Conservation (phyloP, 2,113 vertebrate genomes). For the Cottus gobio region DNA sequence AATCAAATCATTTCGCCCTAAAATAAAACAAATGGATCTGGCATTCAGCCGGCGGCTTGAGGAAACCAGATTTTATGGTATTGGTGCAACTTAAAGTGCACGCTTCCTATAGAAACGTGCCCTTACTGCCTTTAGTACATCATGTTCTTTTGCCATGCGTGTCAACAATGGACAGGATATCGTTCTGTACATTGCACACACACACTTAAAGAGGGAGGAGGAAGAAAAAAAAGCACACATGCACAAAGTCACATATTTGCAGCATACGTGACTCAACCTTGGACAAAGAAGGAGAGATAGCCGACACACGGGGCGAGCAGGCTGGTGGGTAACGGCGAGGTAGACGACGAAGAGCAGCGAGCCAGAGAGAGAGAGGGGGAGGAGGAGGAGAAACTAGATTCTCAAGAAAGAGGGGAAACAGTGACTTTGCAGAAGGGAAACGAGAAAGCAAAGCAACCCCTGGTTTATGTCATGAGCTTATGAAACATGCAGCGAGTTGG, state of each 20-base stretch:
- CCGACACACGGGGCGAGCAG: background rate
- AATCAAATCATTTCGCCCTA: background rate
- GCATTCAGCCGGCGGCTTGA: background rate
- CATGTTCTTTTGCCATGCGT: constrained; percentile 51
- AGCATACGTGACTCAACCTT: background rate
- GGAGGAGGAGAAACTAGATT: constrained; percentile 25
- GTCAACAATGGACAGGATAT: constrained; percentile 20
- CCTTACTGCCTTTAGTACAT: constrained; percentile 42
- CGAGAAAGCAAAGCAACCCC: background rate
- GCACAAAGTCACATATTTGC: background rate
- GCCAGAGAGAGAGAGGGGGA: constrained; percentile 45
- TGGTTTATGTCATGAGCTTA: too few relatives aligned
- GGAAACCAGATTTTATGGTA: background rate
- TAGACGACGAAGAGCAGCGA: constrained; percentile 41
- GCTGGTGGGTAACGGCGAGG: constrained; percentile 31
- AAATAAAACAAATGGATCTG: constrained; percentile 6
- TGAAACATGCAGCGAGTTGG: too few relatives aligned
- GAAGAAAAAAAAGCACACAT: background rate
- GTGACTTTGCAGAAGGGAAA: background rate
- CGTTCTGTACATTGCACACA: constrained; percentile 3
- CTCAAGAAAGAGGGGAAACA: constrained; percentile 24
- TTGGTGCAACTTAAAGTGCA: background rate
- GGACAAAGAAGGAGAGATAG: constrained; percentile 2
- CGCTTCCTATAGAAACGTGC: background rate
- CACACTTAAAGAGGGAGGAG: background rate